Evolutionary conservation across 2,797 vertebrate genomes (phyloP).

Genomic region (Falco berigora): DNA sequence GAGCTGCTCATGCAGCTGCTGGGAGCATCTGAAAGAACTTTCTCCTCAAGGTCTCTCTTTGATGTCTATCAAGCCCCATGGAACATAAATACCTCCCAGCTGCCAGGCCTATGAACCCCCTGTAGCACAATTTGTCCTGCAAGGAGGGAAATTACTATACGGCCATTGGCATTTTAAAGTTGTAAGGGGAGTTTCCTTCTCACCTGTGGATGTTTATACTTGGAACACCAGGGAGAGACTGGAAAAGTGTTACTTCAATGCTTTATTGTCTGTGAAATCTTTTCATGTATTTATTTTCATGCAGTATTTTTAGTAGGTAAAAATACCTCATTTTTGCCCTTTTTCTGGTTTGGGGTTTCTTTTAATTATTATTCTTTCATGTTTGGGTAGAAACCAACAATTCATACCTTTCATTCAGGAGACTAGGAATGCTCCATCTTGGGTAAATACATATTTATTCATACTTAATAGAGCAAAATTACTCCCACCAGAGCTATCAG

Average conservation of each 20-base stretch:
- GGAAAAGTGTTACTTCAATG: neutral
- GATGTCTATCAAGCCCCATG: neutral
- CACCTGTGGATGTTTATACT: neutral
- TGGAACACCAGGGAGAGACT: neutral
- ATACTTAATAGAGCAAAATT: conserved; percentile 14
- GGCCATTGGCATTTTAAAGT: neutral
- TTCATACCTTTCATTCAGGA: neutral
- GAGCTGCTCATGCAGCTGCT: neutral
- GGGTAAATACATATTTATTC: conserved; percentile 38
- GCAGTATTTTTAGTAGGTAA: neutral
- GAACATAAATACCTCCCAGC: neutral
- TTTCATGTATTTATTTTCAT: neutral
- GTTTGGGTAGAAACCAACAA: neutral
- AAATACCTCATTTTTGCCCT: neutral
- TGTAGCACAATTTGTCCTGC: neutral
- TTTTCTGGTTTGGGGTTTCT: neutral
- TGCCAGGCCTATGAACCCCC: neutral
- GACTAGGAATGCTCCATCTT: neutral
- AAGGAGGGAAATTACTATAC: neutral
- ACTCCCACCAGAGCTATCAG: conserved; percentile 4
- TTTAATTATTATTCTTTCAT: neutral
- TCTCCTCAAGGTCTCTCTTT: neutral
- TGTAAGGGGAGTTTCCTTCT: neutral
- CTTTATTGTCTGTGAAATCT: neutral
- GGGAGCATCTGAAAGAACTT: neutral